Conservation (phyloP, 23 tunicate genomes). For the Halocynthia roretzi region DNA sequence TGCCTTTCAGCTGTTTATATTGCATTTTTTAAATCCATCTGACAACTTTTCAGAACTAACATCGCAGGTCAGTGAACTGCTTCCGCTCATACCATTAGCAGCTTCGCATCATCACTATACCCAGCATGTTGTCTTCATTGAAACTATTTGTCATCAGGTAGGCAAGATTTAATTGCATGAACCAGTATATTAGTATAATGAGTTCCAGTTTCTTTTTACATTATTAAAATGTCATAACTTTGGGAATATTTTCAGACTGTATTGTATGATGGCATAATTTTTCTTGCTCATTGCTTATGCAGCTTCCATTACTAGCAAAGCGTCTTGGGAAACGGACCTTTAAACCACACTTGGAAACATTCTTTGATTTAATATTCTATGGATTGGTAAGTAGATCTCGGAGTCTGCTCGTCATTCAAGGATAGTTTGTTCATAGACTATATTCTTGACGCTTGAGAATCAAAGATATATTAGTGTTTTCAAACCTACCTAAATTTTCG, state of each 20-base stretch:
- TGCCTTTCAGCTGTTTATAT: too few species aligned
- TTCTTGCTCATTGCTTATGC: constrained; percentile 2
- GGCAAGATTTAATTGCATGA: neutral
- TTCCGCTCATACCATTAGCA: constrained; percentile 48
- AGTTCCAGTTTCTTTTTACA: too few species aligned
- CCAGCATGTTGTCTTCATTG: constrained; percentile 69
- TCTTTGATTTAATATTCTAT: constrained; percentile 69
- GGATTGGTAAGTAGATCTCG: constrained; percentile 20
- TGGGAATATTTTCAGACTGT: too few species aligned
- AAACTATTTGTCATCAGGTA: constrained; percentile 62
- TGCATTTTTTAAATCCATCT: too few species aligned
- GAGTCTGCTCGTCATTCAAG: too few species aligned
- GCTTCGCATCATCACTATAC: constrained; percentile 39
- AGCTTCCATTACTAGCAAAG: constrained; percentile 62
- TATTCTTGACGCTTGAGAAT: too few species aligned
- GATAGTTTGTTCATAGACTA: too few species aligned
- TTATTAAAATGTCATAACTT: too few species aligned
- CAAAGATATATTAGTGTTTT: too few species aligned
- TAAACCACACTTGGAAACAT: constrained; percentile 58
- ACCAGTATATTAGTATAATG: too few species aligned
- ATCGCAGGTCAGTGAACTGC: neutral
- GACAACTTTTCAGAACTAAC: constrained; percentile 1
- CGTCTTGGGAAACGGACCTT: constrained; percentile 58
- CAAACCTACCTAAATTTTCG: too few species aligned
- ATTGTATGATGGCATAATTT: too few species aligned